Evolutionary conservation across 2,888 invertebrate species (phyloP).

Genomic region (Neocrepidodera transversa): DNA sequence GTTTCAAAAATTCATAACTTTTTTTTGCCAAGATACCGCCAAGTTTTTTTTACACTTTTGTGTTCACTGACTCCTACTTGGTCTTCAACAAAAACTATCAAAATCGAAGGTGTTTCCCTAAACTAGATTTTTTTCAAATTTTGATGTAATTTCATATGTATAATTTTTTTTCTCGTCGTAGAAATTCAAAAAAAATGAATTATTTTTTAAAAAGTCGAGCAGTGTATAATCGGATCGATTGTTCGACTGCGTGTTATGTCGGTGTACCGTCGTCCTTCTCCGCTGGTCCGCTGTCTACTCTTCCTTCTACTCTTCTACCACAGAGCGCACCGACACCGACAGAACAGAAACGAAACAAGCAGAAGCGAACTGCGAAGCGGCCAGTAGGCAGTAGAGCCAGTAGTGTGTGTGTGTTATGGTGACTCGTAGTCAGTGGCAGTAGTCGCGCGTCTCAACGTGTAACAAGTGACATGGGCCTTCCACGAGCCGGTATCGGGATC

Average conservation of each 20-base stretch:
- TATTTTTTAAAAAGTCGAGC: too few relatives aligned
- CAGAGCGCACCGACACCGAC: slow-evolving; percentile 22
- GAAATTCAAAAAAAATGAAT: background rate
- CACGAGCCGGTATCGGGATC: slow-evolving; percentile 33
- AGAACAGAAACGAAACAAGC: slow-evolving; percentile 24
- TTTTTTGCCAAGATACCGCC: too few relatives aligned
- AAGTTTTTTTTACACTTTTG: too few relatives aligned
- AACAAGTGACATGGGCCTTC: slow-evolving; percentile 38
- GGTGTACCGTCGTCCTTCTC: slow-evolving; percentile 31
- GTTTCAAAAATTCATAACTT: too few relatives aligned
- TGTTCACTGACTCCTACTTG: too few relatives aligned
- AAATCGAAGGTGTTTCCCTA: too few relatives aligned
- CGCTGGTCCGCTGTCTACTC: slow-evolving; percentile 14
- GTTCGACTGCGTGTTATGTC: slow-evolving; percentile 41
- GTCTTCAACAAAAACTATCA: too few relatives aligned
- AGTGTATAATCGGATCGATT: slow-evolving; percentile 37
- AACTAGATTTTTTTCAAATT: too few relatives aligned
- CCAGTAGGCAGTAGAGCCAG: slow-evolving; percentile 24
- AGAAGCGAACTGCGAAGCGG: slow-evolving; percentile 10
- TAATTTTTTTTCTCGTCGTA: background rate
- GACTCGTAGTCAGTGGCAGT: slow-evolving; percentile 22
- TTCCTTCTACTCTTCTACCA: slow-evolving; percentile 9
- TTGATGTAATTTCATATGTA: too few relatives aligned
- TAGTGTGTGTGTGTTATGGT: slow-evolving; percentile 35
- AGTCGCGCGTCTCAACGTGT: slow-evolving; percentile 22